Evolutionary conservation across 1,140 invertebrate species (phyloP), one percentile per base, ranked within the genome.

Genomic region (Saccostrea cuccullata): DNA sequence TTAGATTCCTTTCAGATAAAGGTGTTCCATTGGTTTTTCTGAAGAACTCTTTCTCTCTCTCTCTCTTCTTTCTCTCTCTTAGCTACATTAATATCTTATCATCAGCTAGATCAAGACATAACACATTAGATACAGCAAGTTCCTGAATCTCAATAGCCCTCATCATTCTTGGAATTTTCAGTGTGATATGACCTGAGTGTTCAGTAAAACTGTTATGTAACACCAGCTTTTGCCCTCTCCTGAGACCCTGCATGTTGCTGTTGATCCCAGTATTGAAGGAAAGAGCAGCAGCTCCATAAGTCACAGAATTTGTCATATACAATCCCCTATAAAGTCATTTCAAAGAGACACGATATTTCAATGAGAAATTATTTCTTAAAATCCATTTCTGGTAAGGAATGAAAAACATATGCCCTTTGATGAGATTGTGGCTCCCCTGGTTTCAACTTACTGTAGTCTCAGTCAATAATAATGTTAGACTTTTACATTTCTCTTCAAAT

Each of bases 71-170:
- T 26, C 67, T 73, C 67, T 13, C 70, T 30, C 70, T 77, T 15
- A 15, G 23, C 23, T 47, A 47, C 9, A 47, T 47, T 47, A 64
- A n/a, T 64, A 64, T n/a, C 58, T 60, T 64, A 64, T 64, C 58
- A 60, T 60, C 58, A 64, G n/a, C 13, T n/a, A 6, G n/a, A 64
- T 77, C 58, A 36, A 26, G 70, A 77, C 70, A 77, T 36, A 77
- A 36, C 70, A 77, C 30, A 77, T 77, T 77, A 77, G 70, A 77
- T 77, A 36, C 70, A 77, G 70, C 70, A 77, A 77, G 70, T 77
- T 77, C 70, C 26, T 77, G 26, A 77, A 30, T 77, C 70, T 77
- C 70, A 77, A 77, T 77, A 77, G 70, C 70, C 70, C 70, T 17
- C 15, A 77, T 77, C 70, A 77, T 77, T 77, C 70, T 26, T 30